Base-by-base conservation (phyloP, 2,888 invertebrate species). In the Spicauda simplicius region DNA sequence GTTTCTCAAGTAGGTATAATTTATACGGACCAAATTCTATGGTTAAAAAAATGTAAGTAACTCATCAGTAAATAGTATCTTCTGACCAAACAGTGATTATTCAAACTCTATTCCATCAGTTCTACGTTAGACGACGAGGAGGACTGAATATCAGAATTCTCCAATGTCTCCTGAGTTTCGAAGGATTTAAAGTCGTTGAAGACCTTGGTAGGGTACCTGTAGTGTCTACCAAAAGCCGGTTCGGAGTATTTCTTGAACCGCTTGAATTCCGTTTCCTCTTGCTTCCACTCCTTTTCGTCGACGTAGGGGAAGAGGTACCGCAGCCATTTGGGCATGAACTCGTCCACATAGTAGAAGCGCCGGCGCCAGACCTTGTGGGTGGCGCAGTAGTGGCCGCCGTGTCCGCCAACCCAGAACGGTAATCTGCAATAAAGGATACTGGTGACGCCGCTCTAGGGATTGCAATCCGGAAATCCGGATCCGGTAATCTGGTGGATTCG, bases 321-420 rank as follows among this genome's bases (percentile, higher is more conserved):
- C 64, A 88, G 18, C 87, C 87, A 88, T 10, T 77, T 64, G 0
- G 90, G 90, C 12, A 89, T 55, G 66, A 88, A 84, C 57, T 82
- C 82, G 54, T 88, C 86, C 83, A 85, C 84, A 70, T 84, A 87
- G 70, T 80, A 83, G 66, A 84, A 90, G 3, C 90, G 76, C 37
- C 83, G 78, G 14, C 72, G 74, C 88, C 89, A 90, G 0, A 84
- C 76, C 72, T 74, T 85, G 68, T 82, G 83, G 0, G 88, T 84
- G 2, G 85, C 82, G 56, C 78, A 79, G 68, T 77, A 87, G 68
- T 79, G 77, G 0, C 81, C 84, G 0, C 80, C 76, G 19, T 69
- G 74, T 0, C 89, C 88, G 19, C 83, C 79, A 16, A 87, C 54
- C 88, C 88, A 90, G 33, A 76, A 68, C 0, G 88, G 87, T 56